A percentile compares a stretch with the other conserved stretches of the same genome.
Conservation (phyloP, 2,113 vertebrate genomes). For the Centropristis striata region DNA sequence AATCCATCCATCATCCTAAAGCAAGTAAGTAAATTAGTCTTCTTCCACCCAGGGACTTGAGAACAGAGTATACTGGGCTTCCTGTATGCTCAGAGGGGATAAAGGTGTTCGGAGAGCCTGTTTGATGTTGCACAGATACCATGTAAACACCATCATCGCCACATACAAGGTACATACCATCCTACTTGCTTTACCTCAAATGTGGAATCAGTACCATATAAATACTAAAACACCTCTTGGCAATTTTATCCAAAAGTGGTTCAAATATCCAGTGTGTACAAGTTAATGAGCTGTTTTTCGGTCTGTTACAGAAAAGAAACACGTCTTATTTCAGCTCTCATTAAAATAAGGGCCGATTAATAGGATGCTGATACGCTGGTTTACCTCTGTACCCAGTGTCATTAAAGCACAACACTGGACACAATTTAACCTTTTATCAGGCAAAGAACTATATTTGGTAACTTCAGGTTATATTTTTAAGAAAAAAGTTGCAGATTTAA, state of each 20-base stretch:
- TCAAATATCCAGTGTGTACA: slow-evolving; percentile 1
- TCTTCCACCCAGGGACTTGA: slow-evolving; percentile 41
- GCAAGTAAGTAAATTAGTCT: slow-evolving; percentile 58
- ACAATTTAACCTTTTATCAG: no score
- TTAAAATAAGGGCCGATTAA: slow-evolving; percentile 3
- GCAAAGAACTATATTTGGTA: no score
- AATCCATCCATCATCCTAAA: slow-evolving; percentile 71
- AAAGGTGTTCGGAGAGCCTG: slow-evolving; percentile 50
- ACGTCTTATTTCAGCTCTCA: neutral
- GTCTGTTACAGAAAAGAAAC: neutral
- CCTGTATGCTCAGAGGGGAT: slow-evolving; percentile 55
- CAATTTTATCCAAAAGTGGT: neutral
- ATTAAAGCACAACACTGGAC: slow-evolving; percentile 23
- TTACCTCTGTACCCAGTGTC: slow-evolving; percentile 26
- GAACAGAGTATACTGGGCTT: slow-evolving; percentile 53
- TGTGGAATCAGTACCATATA: neutral
- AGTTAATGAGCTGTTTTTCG: slow-evolving; percentile 2
- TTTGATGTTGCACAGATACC: slow-evolving; percentile 72
- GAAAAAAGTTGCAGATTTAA: no score
- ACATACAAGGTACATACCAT: slow-evolving; percentile 30
- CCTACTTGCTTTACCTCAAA: slow-evolving; percentile 2
- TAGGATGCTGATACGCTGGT: slow-evolving; percentile 27
- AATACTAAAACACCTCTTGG: slow-evolving; percentile 17
- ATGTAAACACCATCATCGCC: slow-evolving; percentile 46
- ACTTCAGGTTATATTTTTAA: no score